phyloP scores from a whole-genome alignment of 2,113 vertebrate genomes.

The Oxyura jamaicensis region DNA sequence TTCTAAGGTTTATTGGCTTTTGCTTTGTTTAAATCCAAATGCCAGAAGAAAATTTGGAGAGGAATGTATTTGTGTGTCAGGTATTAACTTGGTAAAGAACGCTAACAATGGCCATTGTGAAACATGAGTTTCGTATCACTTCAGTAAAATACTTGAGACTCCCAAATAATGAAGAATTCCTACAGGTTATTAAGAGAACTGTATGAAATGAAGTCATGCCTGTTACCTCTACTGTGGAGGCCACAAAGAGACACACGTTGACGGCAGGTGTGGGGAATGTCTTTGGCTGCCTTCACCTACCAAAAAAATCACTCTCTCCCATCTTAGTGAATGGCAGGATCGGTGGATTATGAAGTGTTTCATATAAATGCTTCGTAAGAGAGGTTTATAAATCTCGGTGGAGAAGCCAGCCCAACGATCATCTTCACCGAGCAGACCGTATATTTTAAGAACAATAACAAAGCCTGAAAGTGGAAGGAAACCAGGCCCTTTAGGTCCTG shows the following conservation, averaged over 20 bases:
- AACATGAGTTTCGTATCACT: not conserved
- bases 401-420: not conserved
- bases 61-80: not conserved
- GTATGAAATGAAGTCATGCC: not conserved
- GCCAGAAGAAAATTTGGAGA: not conserved
- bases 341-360: conserved; percentile 33
- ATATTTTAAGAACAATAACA: not conserved
- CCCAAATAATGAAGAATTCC: not conserved
- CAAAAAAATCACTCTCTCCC: not conserved
- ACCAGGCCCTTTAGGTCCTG: not conserved
- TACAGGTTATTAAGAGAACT: not conserved
- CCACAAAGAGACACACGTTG: fast-evolving
- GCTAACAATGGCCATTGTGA: not conserved
- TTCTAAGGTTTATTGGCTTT: not conserved
- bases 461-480: not conserved
- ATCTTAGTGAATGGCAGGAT: not conserved
- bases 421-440: not conserved
- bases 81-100: not conserved
- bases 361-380: not conserved
- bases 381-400: not conserved
- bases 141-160: not conserved
- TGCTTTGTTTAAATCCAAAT: not conserved
- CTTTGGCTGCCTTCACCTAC: not conserved
- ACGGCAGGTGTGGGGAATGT: not conserved
- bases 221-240: not conserved